A percentile compares a stretch with the other conserved stretches of the same genome.
phyloP scores from a whole-genome alignment of 2,888 invertebrate genomes.

The Myopa tessellatipennis region DNA sequence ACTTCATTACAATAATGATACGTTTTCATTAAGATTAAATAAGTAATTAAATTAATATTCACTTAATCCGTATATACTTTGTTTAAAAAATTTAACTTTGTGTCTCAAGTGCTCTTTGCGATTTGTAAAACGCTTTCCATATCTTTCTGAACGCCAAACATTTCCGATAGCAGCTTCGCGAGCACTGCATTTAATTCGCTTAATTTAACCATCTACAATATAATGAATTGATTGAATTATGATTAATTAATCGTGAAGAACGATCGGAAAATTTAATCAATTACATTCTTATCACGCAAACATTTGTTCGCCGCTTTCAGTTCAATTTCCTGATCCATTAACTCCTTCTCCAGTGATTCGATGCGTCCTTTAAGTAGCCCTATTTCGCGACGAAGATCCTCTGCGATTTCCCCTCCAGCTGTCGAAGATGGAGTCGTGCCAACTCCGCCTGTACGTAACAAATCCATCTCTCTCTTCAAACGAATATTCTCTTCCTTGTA shows the following conservation, averaged over 20 bases:
- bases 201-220: conserved; percentile 63
- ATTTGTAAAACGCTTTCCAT: conserved; percentile 68
- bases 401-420: conserved; percentile 77
- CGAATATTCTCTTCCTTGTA: conserved; percentile 91
- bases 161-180: conserved; percentile 64
- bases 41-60: background rate
- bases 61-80: conserved; percentile 53
- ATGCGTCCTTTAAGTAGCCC: conserved; percentile 81
- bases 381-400: conserved; percentile 81
- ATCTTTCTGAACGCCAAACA: conserved; percentile 67
- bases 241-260: background rate
- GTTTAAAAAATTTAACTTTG: conserved; percentile 61
- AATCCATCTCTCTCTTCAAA: conserved; percentile 79
- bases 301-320: conserved; percentile 72
- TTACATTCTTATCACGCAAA: conserved; percentile 72
- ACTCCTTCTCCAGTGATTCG: conserved; percentile 83
- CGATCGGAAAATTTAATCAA: conserved; percentile 7
- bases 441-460: conserved; percentile 76
- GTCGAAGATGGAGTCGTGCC: conserved; percentile 60
- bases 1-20: no score
- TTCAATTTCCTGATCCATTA: conserved; percentile 87
- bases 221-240: background rate
- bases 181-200: conserved; percentile 65
- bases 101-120: conserved; percentile 68
- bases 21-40: no score